Evolutionary conservation across 1,140 invertebrate species (phyloP).

Genomic region (Drosophila kanapiae): DNA sequence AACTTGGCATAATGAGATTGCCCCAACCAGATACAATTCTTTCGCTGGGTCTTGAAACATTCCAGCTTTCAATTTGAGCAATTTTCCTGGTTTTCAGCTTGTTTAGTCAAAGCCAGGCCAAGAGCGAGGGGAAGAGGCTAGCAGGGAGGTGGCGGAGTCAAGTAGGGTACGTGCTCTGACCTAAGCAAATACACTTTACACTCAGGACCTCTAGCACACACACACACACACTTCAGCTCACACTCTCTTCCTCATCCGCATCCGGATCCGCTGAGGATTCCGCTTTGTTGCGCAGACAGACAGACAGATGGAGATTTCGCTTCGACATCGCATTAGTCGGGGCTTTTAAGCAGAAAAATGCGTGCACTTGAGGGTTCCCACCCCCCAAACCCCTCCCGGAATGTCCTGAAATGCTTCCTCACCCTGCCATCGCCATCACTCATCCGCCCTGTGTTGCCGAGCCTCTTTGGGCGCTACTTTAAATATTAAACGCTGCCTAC

Average conservation of each 20-base stretch:
- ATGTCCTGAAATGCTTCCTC: conserved; percentile 16
- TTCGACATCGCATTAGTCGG: conserved; percentile 73
- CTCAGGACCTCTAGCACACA: conserved; percentile 14
- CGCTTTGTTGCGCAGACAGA: conserved; percentile 65
- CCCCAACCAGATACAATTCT: conserved; percentile 36
- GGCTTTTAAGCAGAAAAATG: conserved; percentile 84
- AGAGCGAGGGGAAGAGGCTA: conserved; percentile 22
- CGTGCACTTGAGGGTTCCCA: conserved; percentile 71
- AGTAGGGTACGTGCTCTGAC: conserved; percentile 54
- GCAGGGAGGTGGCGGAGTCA: conserved; percentile 21
- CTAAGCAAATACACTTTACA: conserved; percentile 77
- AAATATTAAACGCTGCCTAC: conserved; percentile 62
- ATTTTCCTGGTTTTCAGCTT: conserved; percentile 50
- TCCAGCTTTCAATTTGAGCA: conserved; percentile 55
- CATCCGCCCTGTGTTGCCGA: conserved; percentile 25
- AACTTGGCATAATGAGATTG: conserved; percentile 35
- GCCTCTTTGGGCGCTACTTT: conserved; percentile 30
- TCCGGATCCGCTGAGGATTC: conserved; percentile 45
- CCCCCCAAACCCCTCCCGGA: neutral
- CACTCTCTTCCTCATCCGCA: conserved; percentile 4
- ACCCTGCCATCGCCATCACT: conserved; percentile 6
- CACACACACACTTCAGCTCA: conserved; percentile 3
- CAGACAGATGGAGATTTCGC: conserved; percentile 65
- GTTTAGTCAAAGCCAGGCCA: conserved; percentile 61
- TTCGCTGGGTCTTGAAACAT: conserved; percentile 28